Percentiles rank a stretch among this genome's conserved stretches.
Evolutionary conservation across 2,113 vertebrate genomes (phyloP).

Genomic region (Machaerirhynchus nigripectus): DNA sequence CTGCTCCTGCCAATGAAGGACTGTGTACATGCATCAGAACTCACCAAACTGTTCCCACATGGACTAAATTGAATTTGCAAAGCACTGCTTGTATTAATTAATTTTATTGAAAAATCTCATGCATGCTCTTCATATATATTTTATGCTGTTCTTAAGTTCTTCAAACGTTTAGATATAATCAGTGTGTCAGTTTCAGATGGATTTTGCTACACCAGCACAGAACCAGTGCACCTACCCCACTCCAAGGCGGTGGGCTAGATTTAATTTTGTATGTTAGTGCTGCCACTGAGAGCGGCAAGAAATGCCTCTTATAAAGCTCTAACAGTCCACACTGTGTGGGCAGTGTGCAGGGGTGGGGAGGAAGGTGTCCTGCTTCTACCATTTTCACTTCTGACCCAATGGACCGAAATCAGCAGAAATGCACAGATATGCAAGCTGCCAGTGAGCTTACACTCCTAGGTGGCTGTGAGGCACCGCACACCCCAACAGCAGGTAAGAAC

Average conservation of each 20-base stretch:
- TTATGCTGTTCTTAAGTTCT: background rate
- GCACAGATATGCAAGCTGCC: background rate
- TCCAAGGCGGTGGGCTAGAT: background rate
- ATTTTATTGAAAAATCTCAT: background rate
- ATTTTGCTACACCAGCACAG: background rate
- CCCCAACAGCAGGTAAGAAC: background rate
- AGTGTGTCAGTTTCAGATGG: background rate
- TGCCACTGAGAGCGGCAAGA: background rate
- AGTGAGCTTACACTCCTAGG: accelerated
- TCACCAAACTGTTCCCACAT: background rate
- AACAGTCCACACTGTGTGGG: no score
- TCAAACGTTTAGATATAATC: background rate
- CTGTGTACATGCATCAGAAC: background rate
- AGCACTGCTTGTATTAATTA: background rate
- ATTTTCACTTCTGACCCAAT: background rate
- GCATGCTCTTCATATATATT: background rate
- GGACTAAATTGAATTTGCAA: background rate
- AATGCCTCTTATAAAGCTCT: background rate
- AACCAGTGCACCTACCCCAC: background rate
- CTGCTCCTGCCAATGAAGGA: background rate
- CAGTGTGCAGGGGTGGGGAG: accelerated
- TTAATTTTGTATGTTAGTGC: background rate
- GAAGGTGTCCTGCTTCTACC: background rate
- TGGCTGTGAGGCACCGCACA: background rate
- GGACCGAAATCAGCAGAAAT: background rate